Percentiles rank a stretch among this genome's conserved stretches.
These are phyloP conservation scores for Danionella cerebrum DNA, from an alignment of 2,113 vertebrate species.

Conservation along the genomic window DNA sequence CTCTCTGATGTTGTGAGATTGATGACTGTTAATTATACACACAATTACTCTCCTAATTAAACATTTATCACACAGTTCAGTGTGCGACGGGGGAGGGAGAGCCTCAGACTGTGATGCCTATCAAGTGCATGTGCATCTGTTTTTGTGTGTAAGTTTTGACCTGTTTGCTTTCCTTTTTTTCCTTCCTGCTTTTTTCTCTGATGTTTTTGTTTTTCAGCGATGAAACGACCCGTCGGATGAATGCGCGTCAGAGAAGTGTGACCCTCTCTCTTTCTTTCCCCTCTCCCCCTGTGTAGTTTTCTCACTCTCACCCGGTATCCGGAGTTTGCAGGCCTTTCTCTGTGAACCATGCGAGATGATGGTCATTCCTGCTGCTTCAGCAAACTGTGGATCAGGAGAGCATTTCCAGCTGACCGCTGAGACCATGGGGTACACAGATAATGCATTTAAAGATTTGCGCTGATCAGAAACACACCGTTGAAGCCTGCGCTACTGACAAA, in stretches of 20 bases:
- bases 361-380: slow-evolving; percentile 77
- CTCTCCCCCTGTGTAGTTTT: slow-evolving; percentile 1
- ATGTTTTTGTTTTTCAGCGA: slow-evolving; percentile 33
- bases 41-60: slow-evolving; percentile 90
- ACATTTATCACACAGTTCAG: slow-evolving; percentile 79
- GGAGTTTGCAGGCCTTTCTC: slow-evolving; percentile 72
- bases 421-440: too few species aligned
- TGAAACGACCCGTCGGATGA: slow-evolving; percentile 30
- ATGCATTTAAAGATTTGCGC: too few species aligned
- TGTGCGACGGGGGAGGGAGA: slow-evolving; percentile 24
- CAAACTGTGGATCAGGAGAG: slow-evolving; percentile 52
- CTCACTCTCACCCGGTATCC: slow-evolving; percentile 63
- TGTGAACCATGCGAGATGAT: slow-evolving; percentile 80
- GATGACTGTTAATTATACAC: slow-evolving; percentile 89
- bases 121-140: slow-evolving; percentile 35
- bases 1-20: slow-evolving; percentile 81
- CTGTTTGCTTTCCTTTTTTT: neutral
- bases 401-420: slow-evolving; percentile 68
- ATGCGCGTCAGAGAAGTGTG: slow-evolving; percentile 32
- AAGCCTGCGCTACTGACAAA: too few species aligned
- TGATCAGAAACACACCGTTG: too few species aligned
- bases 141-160: slow-evolving; percentile 4
- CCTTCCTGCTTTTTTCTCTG: slow-evolving; percentile 15
- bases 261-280: slow-evolving; percentile 8
- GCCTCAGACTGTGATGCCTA: neutral